These are phyloP conservation scores for Tetramorium simillimum DNA, from an alignment of 1,140 invertebrate genomes.

Conservation along the genomic window DNA sequence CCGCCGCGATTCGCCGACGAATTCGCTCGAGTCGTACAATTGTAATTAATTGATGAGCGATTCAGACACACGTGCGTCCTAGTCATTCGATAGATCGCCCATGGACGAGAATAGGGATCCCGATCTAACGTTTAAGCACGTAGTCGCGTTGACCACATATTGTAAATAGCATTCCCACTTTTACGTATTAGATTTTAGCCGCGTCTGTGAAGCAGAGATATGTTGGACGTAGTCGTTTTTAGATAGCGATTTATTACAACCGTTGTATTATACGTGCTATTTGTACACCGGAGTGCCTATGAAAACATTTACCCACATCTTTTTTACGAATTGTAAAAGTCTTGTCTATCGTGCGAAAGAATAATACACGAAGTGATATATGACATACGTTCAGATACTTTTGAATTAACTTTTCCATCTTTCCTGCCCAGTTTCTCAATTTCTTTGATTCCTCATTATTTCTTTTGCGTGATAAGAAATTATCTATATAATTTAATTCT, in stretches of 20 bases:
- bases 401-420: neutral
- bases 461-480: neutral
- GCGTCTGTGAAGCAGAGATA: neutral
- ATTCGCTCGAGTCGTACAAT: neutral
- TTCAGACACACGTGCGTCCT: constrained; percentile 55
- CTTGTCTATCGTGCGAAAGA: constrained; percentile 62
- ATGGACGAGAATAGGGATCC: constrained; percentile 34
- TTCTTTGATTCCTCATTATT: neutral
- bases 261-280: constrained; percentile 64
- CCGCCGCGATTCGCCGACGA: constrained; percentile 1
- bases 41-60: constrained; percentile 38
- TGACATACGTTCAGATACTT: neutral
- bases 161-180: constrained; percentile 79
- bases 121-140: constrained; percentile 56
- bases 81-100: constrained; percentile 62
- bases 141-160: constrained; percentile 65
- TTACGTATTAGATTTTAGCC: constrained; percentile 61
- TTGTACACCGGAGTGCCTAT: constrained; percentile 77
- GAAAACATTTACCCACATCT: constrained; percentile 70
- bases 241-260: constrained; percentile 58
- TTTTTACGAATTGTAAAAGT: constrained; percentile 75
- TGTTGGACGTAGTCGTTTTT: constrained; percentile 47
- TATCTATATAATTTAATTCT: constrained; percentile 14
- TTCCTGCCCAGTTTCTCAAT: neutral
- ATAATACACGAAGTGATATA: constrained; percentile 61